These are phyloP conservation scores for Stichodactyla mertensii DNA, from an alignment of 64 coral and sea anemone genomes.

Conservation along the genomic window DNA sequence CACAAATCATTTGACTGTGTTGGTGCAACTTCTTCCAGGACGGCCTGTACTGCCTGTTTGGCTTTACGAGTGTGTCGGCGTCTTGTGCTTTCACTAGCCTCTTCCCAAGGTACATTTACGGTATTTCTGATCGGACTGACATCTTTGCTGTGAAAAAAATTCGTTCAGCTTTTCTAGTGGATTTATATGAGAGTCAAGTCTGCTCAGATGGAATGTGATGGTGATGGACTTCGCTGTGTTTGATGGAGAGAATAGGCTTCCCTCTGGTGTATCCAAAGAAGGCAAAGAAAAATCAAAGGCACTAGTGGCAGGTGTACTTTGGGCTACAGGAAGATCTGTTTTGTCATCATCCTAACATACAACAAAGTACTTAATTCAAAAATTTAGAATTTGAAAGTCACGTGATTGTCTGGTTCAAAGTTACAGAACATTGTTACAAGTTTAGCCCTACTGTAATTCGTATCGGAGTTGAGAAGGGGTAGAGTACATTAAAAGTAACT, in stretches of 20 bases:
- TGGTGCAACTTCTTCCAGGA: too few relatives aligned
- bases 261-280: slow-evolving; percentile 6
- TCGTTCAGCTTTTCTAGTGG: slow-evolving; percentile 27
- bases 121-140: slow-evolving; percentile 55
- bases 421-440: background rate
- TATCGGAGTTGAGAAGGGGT: background rate
- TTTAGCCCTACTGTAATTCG: background rate
- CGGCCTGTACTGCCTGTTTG: too few relatives aligned
- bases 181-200: background rate
- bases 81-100: too few relatives aligned
- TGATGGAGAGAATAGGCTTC: slow-evolving; percentile 8
- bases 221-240: background rate
- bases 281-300: too few relatives aligned
- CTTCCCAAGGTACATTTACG: too few relatives aligned
- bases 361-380: background rate
- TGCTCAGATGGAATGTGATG: background rate
- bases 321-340: background rate
- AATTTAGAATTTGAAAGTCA: background rate
- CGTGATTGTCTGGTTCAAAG: background rate
- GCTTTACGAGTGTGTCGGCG: too few relatives aligned
- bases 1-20: too few relatives aligned
- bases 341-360: background rate
- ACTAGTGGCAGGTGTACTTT: too few relatives aligned
- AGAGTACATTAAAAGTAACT: background rate
- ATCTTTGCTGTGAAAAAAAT: slow-evolving; percentile 27